Evolutionary conservation across 2,888 invertebrate genomes (phyloP), one percentile per base, ranked within the genome.

Genomic region (Himalopsyche japonica): DNA sequence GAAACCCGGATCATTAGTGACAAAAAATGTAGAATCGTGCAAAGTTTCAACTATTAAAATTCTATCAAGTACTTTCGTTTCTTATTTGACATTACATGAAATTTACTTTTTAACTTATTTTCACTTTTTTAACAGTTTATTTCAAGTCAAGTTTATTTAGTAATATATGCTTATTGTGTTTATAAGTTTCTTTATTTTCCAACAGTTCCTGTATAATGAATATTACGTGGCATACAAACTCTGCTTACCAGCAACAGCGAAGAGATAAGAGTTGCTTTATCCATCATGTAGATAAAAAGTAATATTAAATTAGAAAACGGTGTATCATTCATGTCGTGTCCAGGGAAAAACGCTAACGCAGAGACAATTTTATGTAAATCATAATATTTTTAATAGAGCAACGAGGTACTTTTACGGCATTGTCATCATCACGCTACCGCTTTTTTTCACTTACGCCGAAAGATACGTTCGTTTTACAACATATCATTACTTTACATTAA

Each of bases 361-460:
- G 76, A 81, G 76, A 20, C 78, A 76, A 76, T 82, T 82, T 82
- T 84, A 85, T 86, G 86, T 86, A 85, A 85, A 86, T 85, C 85
- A 86, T 84, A 84, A 82, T 57, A 82, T 27, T 27, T 57, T 86
- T 85, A 86, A 84, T 85, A 83, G 79, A 85, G 70, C 64, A 70
- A 32, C 49, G 37, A 80, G 70, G 43, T 76, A 77, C 80, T 80
- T 80, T 81, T 34, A 47, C 80, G 81, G 81, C 81, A 70, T 49
- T 49, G 77, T 47, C 78, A 77, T 76, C 80, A 84, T 83, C 85
- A 85, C 85, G 85, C 85, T 27, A 85, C 24, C 15, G 15, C 6
- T 70, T 57, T 57, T 57, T 70, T 70, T 70, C 27, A 70, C 70
- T 70, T 70, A 70, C 20, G 57, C 24, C 24, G 27, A 70, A 70